Conservation (phyloP, 2,113 vertebrate genomes). For the Pseudolaguvia tuberculata region DNA sequence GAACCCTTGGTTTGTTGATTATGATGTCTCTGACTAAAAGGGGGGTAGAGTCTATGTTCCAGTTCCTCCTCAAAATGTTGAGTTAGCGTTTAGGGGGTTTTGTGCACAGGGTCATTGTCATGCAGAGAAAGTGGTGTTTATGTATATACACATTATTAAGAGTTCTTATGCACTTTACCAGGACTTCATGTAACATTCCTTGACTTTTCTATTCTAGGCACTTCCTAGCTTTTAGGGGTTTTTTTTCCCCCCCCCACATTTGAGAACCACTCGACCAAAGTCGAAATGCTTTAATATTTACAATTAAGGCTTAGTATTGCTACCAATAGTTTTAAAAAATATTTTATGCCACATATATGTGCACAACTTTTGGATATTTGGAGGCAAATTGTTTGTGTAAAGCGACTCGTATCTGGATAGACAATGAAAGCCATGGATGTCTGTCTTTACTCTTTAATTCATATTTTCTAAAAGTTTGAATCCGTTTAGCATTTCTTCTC, state of each 20-base stretch:
- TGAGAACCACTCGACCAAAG: conserved; percentile 35
- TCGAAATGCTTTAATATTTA: conserved; percentile 8
- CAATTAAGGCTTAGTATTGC: neutral
- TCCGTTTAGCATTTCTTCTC: neutral
- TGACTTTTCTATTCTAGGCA: neutral
- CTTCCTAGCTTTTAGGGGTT: neutral
- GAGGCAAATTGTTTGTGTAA: neutral
- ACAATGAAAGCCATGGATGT: too few relatives aligned
- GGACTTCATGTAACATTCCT: neutral
- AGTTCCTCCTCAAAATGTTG: too few relatives aligned
- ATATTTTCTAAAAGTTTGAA: too few relatives aligned
- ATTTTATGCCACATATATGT: conserved; percentile 1
- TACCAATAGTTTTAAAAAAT: too few relatives aligned
- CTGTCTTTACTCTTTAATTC: neutral
- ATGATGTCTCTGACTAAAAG: too few relatives aligned
- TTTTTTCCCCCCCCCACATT: neutral
- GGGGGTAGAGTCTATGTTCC: too few relatives aligned
- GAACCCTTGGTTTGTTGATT: too few relatives aligned
- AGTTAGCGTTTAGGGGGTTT: too few relatives aligned
- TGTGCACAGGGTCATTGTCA: too few relatives aligned
- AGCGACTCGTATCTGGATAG: neutral
- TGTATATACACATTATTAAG: conserved; percentile 6
- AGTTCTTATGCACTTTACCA: conserved; percentile 41
- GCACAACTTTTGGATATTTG: neutral
- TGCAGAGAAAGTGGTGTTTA: conserved; percentile 2